Base-by-base conservation (phyloP, 2,113 vertebrate genomes). In the Varanus komodoensis region DNA sequence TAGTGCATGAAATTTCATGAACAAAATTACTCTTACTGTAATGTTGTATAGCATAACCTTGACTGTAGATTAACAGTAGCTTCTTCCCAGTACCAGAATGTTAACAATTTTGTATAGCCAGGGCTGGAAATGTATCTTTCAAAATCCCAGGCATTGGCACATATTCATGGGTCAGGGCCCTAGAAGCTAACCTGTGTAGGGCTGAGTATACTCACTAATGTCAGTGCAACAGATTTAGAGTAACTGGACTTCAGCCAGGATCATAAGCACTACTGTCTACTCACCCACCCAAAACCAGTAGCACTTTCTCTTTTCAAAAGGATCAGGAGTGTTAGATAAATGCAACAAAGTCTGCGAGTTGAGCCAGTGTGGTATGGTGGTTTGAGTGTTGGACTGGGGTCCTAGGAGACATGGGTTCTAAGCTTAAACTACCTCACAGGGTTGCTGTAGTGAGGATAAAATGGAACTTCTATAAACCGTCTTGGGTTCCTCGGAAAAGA, bases 1-100 rank as follows among this genome's bases (percentile, higher is more conserved):
- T 82, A 54, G 87, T 88, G 54, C 79, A 88, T 89, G 74, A 78
- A 89, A 89, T 68, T 84, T 89, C 82, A 89, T 54, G 74, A 89
- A 78, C 82, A 89, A 89, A 78, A 84, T 78, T 78, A 52, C 38
- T 84, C 74, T 85, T 89, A 68, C 82, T 89, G 61, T 89, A 78
- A 68, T 84, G 61, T 89, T 89, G 85, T 85, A 89, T 85, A 50
- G 61, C 61, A 85, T 89, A 84, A 89, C 73, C 88, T 89, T 89
- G 82, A 89, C 82, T 75, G 27, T 67, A 84, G 73, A 84, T 89
- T 83, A 84, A 77, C 34, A 44, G 73, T 52, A 34, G 54, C 32
- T 84, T 84, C 32, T 78, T 52, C 82, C 74, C 48, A 84, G 57
- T 78, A 78, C 74, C 15, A 69, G 88, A 89, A 67, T 84, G 61